Percentiles rank a stretch among this genome's conserved stretches.
These are phyloP conservation scores for Gerosis bhagava DNA, from an alignment of 2,888 invertebrate species.

Conservation along the genomic window DNA sequence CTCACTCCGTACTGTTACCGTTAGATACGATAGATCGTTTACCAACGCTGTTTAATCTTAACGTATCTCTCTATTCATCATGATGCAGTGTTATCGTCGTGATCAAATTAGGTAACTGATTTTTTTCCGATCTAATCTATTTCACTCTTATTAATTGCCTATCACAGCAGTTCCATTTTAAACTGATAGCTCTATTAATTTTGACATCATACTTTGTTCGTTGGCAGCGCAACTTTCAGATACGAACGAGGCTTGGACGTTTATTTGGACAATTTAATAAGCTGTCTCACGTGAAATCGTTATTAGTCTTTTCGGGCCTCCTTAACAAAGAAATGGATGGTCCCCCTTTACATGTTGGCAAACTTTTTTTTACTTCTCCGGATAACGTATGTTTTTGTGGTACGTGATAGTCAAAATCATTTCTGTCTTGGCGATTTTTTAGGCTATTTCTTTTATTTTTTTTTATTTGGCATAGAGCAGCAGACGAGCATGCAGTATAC, in stretches of 20 bases:
- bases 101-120: constrained; percentile 40
- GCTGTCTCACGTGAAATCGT: constrained; percentile 18
- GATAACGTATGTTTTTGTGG: too few species aligned
- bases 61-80: constrained; percentile 51
- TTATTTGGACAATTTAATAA: constrained; percentile 7
- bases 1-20: constrained; percentile 47
- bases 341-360: too few species aligned
- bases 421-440: too few species aligned
- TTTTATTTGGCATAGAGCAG: too few species aligned
- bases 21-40: constrained; percentile 56
- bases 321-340: too few species aligned
- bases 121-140: constrained; percentile 7
- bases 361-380: too few species aligned
- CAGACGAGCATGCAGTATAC: too few species aligned
- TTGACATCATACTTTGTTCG: background rate
- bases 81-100: constrained; percentile 45
- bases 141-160: constrained; percentile 17
- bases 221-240: background rate
- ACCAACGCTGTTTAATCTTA: constrained; percentile 52
- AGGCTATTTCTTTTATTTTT: too few species aligned
- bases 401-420: too few species aligned
- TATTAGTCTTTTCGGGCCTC: too few species aligned
- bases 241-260: background rate
- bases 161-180: constrained; percentile 4
- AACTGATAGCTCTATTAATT: background rate